A percentile compares a stretch with the other conserved stretches of the same genome.
Conservation (phyloP, 2,797 vertebrate species). For the Chrysocyon brachyurus region DNA sequence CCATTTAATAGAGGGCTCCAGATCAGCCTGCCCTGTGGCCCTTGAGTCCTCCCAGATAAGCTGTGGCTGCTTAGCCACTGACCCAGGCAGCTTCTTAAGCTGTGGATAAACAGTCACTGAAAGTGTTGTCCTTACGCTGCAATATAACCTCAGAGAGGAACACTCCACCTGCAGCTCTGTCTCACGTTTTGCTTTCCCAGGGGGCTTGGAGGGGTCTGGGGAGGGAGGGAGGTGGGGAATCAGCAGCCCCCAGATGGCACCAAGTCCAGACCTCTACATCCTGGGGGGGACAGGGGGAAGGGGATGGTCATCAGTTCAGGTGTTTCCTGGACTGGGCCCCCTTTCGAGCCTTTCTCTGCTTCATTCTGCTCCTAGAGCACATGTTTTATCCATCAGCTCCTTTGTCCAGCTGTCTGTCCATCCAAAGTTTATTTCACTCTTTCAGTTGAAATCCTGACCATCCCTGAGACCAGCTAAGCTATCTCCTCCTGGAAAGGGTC, state of each 20-base stretch:
- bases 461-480: constrained; percentile 5
- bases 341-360: background rate
- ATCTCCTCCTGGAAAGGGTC: background rate
- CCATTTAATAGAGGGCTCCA: background rate
- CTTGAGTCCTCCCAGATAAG: constrained; percentile 5
- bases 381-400: background rate
- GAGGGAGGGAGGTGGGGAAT: background rate
- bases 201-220: background rate
- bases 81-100: constrained; percentile 57
- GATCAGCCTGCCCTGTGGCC: constrained; percentile 3
- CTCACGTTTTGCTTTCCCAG: background rate
- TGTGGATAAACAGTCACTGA: background rate
- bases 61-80: constrained; percentile 17
- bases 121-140: background rate
- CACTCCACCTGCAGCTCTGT: background rate
- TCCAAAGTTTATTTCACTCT: constrained; percentile 36
- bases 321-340: background rate
- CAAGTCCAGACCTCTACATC: background rate
- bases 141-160: background rate
- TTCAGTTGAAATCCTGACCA: constrained; percentile 13
- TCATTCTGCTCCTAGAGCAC: background rate
- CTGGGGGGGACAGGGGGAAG: background rate
- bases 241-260: background rate
- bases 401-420: constrained; percentile 6
- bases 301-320: too few species aligned